Evolutionary conservation across 2,113 vertebrate species (phyloP), one percentile per base, ranked within the genome.

Genomic region (Mirounga angustirostris): DNA sequence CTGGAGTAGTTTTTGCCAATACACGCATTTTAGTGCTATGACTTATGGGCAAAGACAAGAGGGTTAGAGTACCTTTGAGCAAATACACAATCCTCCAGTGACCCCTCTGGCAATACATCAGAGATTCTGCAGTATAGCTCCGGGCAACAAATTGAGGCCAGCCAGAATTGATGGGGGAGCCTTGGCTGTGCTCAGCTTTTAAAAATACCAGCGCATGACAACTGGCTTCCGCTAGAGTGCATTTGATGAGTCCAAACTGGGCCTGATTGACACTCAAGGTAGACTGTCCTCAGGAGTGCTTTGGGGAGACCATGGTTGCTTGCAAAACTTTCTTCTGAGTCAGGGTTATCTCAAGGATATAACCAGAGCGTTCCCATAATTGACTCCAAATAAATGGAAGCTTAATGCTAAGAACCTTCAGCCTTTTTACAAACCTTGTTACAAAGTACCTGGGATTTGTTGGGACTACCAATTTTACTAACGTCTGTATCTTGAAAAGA

Each of bases 21-120:
- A 89, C 46, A 43, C 33, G 74, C 86, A 95, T 97, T 92, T 96
- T 89, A 93, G 59, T 43, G 69, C 86, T 71, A 24, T 95, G 87
- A 97, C 92, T 97, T 96, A 96, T 52, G 81, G 69, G 89, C 80
- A 92, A 83, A 95, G 96, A 92, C 92, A 81, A n/a, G 84, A 94
- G 56, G 84, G 92, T 88, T n/a, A 71, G 92, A 96, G 87, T 74
- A 92, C 65, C 89, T 97, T 87, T 87, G 94, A 97, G 85, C 88
- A 95, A 95, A 84, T 33, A 78, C 87, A 92, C 82, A 92, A 90
- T 97, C 81, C 95, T 97, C 92, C 94, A 18, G 83, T 96, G 90
- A 96, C 97, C 94, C 93, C 93, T 81, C 95, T 97, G 95, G 97
- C 97, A 97, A 24, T 40, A 90, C 93, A 95, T 97, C 96, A 96